Percentiles rank a stretch among this genome's conserved stretches.
Conservation (phyloP, 2,113 vertebrate genomes). For the Calyptommatus sinebrachiatus region DNA sequence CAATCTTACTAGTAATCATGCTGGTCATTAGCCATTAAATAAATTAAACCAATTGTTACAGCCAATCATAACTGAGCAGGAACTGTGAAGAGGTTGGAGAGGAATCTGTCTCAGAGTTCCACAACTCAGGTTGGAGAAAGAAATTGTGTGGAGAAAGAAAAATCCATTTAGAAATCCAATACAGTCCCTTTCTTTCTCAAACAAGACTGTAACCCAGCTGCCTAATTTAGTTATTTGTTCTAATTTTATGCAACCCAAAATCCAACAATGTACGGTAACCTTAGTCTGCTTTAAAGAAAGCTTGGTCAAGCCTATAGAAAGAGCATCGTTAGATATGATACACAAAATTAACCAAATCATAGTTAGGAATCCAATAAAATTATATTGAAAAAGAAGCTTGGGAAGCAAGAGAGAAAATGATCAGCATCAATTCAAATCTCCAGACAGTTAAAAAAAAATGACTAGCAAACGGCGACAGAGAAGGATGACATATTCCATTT, state of each 20-base stretch:
- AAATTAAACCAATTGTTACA: too few species aligned
- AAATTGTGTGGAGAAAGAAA: too few species aligned
- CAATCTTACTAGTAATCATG: too few species aligned
- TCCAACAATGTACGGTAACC: not conserved
- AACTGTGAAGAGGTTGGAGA: too few species aligned
- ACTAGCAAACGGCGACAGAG: not conserved
- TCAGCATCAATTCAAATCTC: not conserved
- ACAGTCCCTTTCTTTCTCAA: too few species aligned
- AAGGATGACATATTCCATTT: constrained; percentile 5
- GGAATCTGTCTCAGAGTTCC: too few species aligned
- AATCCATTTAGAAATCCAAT: too few species aligned
- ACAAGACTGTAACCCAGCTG: too few species aligned
- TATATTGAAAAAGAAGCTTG: not conserved
- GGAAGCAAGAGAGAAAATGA: not conserved
- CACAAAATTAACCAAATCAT: not conserved
- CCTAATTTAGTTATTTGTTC: not conserved
- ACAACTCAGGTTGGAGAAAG: too few species aligned
- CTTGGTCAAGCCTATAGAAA: not conserved
- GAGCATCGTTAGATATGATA: not conserved
- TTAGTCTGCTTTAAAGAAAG: not conserved
- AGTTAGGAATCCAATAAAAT: not conserved
- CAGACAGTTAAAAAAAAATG: constrained; percentile 15
- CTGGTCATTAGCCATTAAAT: too few species aligned
- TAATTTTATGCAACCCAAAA: not conserved
- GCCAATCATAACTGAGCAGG: too few species aligned